These are phyloP conservation scores for Passerina amoena DNA, from an alignment of 2,113 vertebrate genomes.

Conservation along the genomic window DNA sequence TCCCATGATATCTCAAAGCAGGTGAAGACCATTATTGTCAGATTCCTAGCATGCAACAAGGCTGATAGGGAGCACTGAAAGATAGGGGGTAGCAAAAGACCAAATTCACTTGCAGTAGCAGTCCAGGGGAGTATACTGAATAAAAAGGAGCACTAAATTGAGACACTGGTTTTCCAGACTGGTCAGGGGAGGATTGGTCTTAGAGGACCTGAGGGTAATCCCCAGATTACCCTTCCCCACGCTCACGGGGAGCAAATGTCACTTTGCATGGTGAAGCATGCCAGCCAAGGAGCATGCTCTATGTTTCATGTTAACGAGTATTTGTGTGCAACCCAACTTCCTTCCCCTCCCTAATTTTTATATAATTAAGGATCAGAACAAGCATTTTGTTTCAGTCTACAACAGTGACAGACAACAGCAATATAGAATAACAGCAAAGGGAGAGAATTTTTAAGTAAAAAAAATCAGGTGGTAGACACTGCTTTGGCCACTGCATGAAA, in stretches of 20 bases:
- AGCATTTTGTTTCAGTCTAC: not conserved
- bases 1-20: conserved; percentile 35
- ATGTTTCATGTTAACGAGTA: not conserved
- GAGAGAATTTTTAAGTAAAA: not conserved
- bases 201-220: conserved; percentile 7
- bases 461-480: conserved; percentile 42
- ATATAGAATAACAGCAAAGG: not conserved
- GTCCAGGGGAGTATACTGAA: not conserved
- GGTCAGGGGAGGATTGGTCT: not conserved
- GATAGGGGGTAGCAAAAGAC: not conserved
- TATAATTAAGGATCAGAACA: not conserved
- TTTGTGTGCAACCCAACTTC: not conserved
- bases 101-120: not conserved
- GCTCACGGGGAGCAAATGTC: not conserved
- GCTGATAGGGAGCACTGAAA: not conserved
- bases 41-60: conserved; percentile 33
- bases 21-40: conserved; percentile 51
- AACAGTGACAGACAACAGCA: not conserved
- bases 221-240: not conserved
- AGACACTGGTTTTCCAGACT: not conserved
- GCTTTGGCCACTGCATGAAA: conserved; percentile 20
- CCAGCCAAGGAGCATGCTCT: not conserved
- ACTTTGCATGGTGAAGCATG: not conserved
- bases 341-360: conserved; percentile 34
- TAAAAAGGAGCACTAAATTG: not conserved